A percentile compares a stretch with the other conserved stretches of the same genome.
These are phyloP conservation scores for Phrynocephalus versicolor DNA, from an alignment of 2,113 vertebrate genomes.

Conservation along the genomic window DNA sequence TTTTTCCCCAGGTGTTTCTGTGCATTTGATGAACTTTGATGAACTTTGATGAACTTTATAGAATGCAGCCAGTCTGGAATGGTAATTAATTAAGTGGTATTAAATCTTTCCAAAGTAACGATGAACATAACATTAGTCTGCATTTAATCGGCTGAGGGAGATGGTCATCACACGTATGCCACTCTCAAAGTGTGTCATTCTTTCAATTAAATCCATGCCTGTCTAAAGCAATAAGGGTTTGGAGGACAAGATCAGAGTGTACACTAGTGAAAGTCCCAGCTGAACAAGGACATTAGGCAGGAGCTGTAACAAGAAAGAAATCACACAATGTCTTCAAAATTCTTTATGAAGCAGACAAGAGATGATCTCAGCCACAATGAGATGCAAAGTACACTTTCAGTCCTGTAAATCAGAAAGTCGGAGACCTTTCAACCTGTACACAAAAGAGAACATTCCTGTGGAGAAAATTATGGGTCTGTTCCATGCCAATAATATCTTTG, in stretches of 20 bases:
- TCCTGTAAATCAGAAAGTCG: conserved; percentile 3
- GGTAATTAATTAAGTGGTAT: conserved; percentile 71
- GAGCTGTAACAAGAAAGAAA: conserved; percentile 52
- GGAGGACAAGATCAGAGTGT: conserved; percentile 69
- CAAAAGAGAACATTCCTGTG: neutral
- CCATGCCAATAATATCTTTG: conserved; percentile 5
- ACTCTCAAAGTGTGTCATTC: conserved; percentile 70
- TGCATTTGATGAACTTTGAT: conserved; percentile 57
- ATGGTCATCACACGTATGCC: conserved; percentile 74
- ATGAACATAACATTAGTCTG: conserved; percentile 61
- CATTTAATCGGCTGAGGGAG: conserved; percentile 74
- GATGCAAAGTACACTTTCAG: conserved; percentile 18
- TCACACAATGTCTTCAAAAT: conserved; percentile 60
- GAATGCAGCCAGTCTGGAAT: conserved; percentile 47
- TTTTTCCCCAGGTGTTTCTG: conserved; percentile 10
- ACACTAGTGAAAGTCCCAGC: conserved; percentile 70
- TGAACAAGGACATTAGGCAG: conserved; percentile 65
- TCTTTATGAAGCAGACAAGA: conserved; percentile 54
- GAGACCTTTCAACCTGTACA: neutral
- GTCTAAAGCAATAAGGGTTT: conserved; percentile 70
- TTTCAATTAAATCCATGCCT: conserved; percentile 76
- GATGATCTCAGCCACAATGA: conserved; percentile 25
- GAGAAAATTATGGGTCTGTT: neutral
- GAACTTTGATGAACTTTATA: conserved; percentile 59
- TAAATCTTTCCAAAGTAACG: conserved; percentile 68